Base-by-base conservation (phyloP, 2,797 vertebrate species). In the Cryptoprocta ferox region DNA sequence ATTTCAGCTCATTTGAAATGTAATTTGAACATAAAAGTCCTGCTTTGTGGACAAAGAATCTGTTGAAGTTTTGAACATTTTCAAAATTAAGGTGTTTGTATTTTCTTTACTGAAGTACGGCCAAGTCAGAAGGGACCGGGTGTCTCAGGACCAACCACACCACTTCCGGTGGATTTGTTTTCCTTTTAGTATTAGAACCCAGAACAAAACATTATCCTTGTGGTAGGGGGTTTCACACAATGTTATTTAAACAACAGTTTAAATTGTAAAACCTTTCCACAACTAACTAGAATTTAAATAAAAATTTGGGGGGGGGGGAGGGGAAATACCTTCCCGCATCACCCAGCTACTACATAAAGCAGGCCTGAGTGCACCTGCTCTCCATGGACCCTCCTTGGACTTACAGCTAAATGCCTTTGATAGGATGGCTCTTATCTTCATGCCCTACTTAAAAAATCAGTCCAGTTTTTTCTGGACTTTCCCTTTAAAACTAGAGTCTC, bases 191-290 rank as follows among this genome's bases (percentile, higher is more conserved):
- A 79, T 80, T 88, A 92, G 86, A 93, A 92, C 39, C 76, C 42
- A 84, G 70, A 89, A 73, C 12, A 45, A 21, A 83, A 35, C 66
- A 37, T 86, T 48, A 75, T 32, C 90, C 66, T 85, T 92, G 0
- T 28, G 70, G 21, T 18, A 21, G 32, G 48, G 16, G 39, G 48
- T 61, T 87, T 45, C 45, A 85, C 68, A 53, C 59, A 65, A 95
- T 78, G 35, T 37, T 87, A 63, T 82, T 91, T 93, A 96, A 85
- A 90, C 79, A 70, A 87, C 66, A 87, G 37, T 76, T 84, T 42
- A 48, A 50, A 68, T 80, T n/a, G 5, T 61, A 87, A 96, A 96
- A 94, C 76, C 59, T 90, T 92, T 53, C 75, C 56, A 50, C 42
- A 12, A 59, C 56, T 59, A 59, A 59, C 21, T 24, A 59, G 21